Evolutionary conservation across 2,797 vertebrate species (phyloP).

Genomic region (Anabacerthia variegaticeps): DNA sequence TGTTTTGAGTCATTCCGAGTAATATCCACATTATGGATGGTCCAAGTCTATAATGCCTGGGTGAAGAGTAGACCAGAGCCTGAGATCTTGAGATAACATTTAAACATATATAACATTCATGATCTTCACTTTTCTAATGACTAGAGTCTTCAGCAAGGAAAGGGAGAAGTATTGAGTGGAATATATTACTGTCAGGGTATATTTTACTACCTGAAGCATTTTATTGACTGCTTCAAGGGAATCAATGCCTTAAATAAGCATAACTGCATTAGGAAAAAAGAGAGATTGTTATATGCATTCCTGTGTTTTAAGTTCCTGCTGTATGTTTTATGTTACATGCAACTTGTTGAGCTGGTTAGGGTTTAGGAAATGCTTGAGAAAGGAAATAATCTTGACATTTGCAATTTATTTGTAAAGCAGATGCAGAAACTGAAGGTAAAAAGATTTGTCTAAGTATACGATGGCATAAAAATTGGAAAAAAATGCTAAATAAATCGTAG

Average conservation of each 20-base stretch:
- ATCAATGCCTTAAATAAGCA: conserved; percentile 25
- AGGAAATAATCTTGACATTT: conserved; percentile 22
- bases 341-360: conserved; percentile 26
- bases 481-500: not conserved
- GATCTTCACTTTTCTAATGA: not conserved
- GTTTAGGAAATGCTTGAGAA: conserved; percentile 41
- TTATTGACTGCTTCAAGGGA: conserved; percentile 20
- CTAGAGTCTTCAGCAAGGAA: not conserved
- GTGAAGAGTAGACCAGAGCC: not conserved
- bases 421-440: not conserved
- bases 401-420: conserved; percentile 29
- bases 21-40: not conserved
- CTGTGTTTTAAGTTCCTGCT: conserved; percentile 17
- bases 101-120: not conserved
- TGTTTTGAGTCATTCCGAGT: not conserved
- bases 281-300: not conserved
- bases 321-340: conserved; percentile 13
- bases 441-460: not conserved
- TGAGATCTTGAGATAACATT: not conserved
- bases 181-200: not conserved
- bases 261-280: not conserved
- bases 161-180: not conserved
- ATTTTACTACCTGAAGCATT: conserved; percentile 27
- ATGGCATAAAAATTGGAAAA: not conserved
- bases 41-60: not conserved